These are phyloP conservation scores for Ochropleura leucogaster DNA, from an alignment of 2,888 invertebrate genomes.

Conservation along the genomic window DNA sequence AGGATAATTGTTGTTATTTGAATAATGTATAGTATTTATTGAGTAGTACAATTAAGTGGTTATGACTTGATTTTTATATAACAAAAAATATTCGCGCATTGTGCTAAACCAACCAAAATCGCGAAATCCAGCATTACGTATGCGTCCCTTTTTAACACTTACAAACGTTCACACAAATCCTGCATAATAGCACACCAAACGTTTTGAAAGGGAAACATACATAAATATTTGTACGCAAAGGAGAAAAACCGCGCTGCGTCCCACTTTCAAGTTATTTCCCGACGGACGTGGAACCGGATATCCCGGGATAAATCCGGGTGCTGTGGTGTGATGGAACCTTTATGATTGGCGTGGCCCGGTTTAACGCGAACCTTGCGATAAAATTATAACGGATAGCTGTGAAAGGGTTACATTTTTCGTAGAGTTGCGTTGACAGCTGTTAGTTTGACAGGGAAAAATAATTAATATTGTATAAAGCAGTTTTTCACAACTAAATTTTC, in stretches of 20 bases:
- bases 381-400: constrained; percentile 35
- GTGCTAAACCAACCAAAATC: not conserved
- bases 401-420: constrained; percentile 16
- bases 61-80: not conserved
- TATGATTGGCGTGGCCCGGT: constrained; percentile 45
- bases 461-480: too few relatives aligned
- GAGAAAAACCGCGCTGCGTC: constrained; percentile 27
- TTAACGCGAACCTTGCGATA: constrained; percentile 24
- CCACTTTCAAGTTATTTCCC: constrained; percentile 61
- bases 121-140: constrained; percentile 4
- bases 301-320: constrained; percentile 52
- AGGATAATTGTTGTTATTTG: not conserved
- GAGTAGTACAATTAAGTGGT: not conserved
- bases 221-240: constrained; percentile 30
- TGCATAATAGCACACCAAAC: constrained; percentile 30
- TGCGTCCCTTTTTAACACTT: constrained; percentile 22
- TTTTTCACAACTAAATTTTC: too few relatives aligned
- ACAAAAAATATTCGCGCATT: not conserved
- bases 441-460: too few relatives aligned
- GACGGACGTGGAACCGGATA: constrained; percentile 50
- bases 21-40: not conserved
- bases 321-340: constrained; percentile 45
- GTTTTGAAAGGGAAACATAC: constrained; percentile 38
- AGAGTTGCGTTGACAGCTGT: not conserved
- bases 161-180: constrained; percentile 25